Base-by-base conservation (phyloP, 2,113 vertebrate species). In the Carassius gibelio region DNA sequence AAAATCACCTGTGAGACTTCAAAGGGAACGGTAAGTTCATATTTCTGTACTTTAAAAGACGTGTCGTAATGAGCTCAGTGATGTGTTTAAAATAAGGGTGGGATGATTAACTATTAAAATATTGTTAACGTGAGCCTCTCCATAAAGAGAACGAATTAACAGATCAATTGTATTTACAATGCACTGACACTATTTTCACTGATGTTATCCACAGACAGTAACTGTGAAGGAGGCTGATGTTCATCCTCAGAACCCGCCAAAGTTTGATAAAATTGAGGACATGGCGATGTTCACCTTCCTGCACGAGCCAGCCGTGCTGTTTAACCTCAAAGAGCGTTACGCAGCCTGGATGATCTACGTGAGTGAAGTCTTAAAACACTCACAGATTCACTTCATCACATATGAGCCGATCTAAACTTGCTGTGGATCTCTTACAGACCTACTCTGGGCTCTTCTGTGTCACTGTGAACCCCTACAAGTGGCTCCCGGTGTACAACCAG, bases 241-340 rank as follows among this genome's bases (percentile, higher is more conserved):
- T 84, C 93, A 96, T 87, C 95, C 95, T 86, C 95, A 96, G 92
- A 97, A 97, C 88, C 96, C 96, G 0, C 96, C 96, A 84, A 96
- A 96, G 90, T 96, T 95, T 0, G 30, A 94, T 93, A 94, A 94
- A 91, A 95, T 94, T 3, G 96, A 96, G 74, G 95, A 96, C 91
- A 96, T 96, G 96, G 96, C 94, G 71, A 96, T 96, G 95, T 91
- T 96, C 88, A 96, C 95, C 82, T 96, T 96, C 88, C 92, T 96
- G 82, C 94, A 96, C 0, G 95, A 96, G 85, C 95, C 95, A 0
- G 94, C 95, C 0, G 95, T 96, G 89, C 93, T 96, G 84, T 95
- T 93, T 91, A 96, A 96, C 90, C 95, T 96, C 89, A 96, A 96
- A 93, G 95, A 96, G 57, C 94, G 95, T 85, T 96, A 96, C 0